Base-by-base conservation (phyloP, 2,113 vertebrate species). In the Antigone vipio region DNA sequence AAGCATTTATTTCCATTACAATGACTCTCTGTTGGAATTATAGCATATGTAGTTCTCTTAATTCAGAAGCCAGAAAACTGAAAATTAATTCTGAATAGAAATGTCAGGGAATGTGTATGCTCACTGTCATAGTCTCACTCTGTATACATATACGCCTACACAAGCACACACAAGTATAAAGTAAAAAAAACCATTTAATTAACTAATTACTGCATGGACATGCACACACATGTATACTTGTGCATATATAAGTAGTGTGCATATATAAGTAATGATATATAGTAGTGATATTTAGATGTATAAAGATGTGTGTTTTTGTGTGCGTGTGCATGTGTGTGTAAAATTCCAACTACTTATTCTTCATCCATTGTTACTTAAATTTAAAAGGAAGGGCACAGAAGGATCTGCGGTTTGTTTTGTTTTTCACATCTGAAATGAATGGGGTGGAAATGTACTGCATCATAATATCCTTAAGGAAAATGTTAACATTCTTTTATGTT, bases 11-110 rank as follows among this genome's bases (percentile, higher is more conserved):
- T 97, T 80, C 45, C 30, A 77, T 88, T 76, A 55, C 49, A 88
- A 29, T 69, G n/a, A 56, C 56, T 93, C 84, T 67, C 34, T 50
- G 42, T 11, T 92, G 63, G 44, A 89, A 71, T 78, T 76, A 35
- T 4, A 81, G 9, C 18, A 69, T 55, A 53, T 69, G 32, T 34
- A 68, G 30, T 49, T 42, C 19, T 78, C 40, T 88, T 71, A 77
- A 83, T 77, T 94, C 40, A 89, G 66, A 89, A 93, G 50, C 22
- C 35, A 89, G 71, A 95, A 84, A 93, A 74, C 8, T 89, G 58
- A 66, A 82, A 93, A 78, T 76, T 45, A 78, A 71, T 81, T 92
- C 47, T 55, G 47, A 75, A 75, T 52, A 63, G 26, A 89, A 95
- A 68, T 74, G 34, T 55, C 42, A 74, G 14, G 32, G 19, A 66